These are phyloP conservation scores for Hypercompe scribonia DNA, from an alignment of 2,888 invertebrate species.

Conservation along the genomic window DNA sequence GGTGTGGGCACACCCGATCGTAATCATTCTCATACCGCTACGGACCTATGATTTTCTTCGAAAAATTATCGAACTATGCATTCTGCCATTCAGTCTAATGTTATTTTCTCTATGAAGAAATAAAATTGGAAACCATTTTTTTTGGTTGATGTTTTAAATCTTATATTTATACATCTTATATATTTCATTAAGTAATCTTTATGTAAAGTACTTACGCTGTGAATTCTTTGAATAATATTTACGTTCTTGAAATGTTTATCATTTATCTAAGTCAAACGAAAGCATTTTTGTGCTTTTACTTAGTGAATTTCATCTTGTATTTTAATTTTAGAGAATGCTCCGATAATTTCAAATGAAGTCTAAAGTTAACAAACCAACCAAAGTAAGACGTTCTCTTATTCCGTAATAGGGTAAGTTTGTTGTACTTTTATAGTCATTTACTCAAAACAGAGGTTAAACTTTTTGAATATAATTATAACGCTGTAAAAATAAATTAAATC, in stretches of 20 bases:
- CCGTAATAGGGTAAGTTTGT: slow-evolving; percentile 50
- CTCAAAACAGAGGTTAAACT: slow-evolving; percentile 30
- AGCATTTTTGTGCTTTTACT: slow-evolving; percentile 25
- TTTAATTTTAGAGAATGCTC: slow-evolving; percentile 39
- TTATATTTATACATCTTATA: no score
- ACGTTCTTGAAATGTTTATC: neutral
- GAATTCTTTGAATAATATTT: neutral
- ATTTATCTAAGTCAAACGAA: slow-evolving; percentile 5
- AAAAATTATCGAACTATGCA: slow-evolving; percentile 31
- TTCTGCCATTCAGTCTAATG: slow-evolving; percentile 32
- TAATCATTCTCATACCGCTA: slow-evolving; percentile 60
- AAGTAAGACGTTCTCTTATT: slow-evolving; percentile 45
- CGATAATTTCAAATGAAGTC: slow-evolving; percentile 45
- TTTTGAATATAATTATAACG: slow-evolving; percentile 10
- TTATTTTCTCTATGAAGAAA: slow-evolving; percentile 18
- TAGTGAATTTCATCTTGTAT: slow-evolving; percentile 33
- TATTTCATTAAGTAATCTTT: neutral
- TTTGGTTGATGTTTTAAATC: neutral
- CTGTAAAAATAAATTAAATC: neutral
- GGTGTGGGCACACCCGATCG: slow-evolving; percentile 45
- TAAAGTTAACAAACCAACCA: slow-evolving; percentile 43
- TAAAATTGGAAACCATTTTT: slow-evolving; percentile 17
- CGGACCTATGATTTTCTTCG: slow-evolving; percentile 44
- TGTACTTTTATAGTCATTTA: slow-evolving; percentile 43
- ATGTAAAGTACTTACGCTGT: slow-evolving; percentile 6